A percentile compares a stretch with the other conserved stretches of the same genome.
Evolutionary conservation across 2,797 vertebrate species (phyloP).

Genomic region (Podarcis lilfordi): DNA sequence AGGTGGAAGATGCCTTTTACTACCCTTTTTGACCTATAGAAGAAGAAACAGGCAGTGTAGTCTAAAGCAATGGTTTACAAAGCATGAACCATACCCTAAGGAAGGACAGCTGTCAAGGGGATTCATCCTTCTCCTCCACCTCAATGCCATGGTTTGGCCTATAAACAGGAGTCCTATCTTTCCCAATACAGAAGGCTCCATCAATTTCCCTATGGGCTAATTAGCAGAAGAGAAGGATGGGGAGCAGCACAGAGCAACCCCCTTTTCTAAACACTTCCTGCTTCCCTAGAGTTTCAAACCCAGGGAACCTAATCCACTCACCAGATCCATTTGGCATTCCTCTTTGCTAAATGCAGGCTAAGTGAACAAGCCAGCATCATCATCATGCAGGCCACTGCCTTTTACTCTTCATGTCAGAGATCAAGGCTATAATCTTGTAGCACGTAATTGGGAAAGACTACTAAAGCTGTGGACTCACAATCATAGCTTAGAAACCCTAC

Average conservation of each 20-base stretch:
- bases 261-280: not conserved
- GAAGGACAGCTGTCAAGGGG: not conserved
- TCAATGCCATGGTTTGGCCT: too few species aligned
- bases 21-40: slow-evolving; percentile 9
- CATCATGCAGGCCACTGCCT: not conserved
- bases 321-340: not conserved
- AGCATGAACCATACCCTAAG: not conserved
- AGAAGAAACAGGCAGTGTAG: not conserved
- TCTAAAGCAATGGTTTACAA: not conserved
- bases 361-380: not conserved
- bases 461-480: not conserved
- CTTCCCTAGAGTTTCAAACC: not conserved
- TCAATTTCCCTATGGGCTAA: not conserved
- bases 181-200: not conserved
- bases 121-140: not conserved
- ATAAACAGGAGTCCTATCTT: not conserved
- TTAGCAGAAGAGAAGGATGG: too few species aligned
- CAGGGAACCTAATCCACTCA: not conserved
- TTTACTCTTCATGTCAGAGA: not conserved
- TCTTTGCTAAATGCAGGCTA: not conserved
- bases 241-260: too few species aligned
- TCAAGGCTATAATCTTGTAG: not conserved
- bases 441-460: not conserved
- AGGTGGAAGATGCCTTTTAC: slow-evolving; percentile 2
- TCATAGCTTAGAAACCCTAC: not conserved